Percentiles rank a stretch among this genome's conserved stretches.
Conservation (phyloP, 2,797 vertebrate genomes). For the Sebastes kiyomatsui region DNA sequence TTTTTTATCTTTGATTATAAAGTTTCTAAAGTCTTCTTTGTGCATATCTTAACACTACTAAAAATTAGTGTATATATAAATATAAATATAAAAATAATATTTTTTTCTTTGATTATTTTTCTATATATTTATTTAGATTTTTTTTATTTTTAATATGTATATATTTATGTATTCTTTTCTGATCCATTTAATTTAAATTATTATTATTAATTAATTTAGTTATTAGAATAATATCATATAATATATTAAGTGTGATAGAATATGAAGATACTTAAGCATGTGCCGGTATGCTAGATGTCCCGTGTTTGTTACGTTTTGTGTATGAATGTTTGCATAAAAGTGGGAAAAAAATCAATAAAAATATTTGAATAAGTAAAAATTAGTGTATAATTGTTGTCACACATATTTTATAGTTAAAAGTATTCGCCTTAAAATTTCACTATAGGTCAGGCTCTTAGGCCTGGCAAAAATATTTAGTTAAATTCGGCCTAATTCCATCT, state of each 20-base stretch:
- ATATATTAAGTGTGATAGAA: too few relatives aligned
- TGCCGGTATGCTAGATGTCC: background rate
- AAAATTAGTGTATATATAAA: background rate
- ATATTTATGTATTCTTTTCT: too few relatives aligned
- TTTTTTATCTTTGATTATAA: background rate
- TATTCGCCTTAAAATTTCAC: background rate
- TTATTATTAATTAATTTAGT: background rate
- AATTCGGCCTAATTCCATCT: background rate
- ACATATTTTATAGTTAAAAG: background rate
- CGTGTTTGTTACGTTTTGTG: background rate
- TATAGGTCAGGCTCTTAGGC: fast-evolving
- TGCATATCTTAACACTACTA: background rate
- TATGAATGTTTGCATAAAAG: background rate
- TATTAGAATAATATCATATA: too few relatives aligned
- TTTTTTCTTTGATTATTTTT: too few relatives aligned
- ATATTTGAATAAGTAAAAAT: background rate
- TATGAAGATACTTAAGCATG: fast-evolving
- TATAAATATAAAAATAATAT: too few relatives aligned
- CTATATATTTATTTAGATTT: fast-evolving
- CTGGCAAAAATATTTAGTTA: background rate
- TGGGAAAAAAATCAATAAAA: too few relatives aligned
- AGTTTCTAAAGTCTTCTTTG: background rate
- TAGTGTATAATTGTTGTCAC: background rate
- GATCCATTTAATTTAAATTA: too few relatives aligned
- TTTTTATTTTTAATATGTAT: too few relatives aligned